These are phyloP conservation scores for Yponomeuta cagnagella DNA, from an alignment of 2,888 invertebrate genomes.

Conservation along the genomic window DNA sequence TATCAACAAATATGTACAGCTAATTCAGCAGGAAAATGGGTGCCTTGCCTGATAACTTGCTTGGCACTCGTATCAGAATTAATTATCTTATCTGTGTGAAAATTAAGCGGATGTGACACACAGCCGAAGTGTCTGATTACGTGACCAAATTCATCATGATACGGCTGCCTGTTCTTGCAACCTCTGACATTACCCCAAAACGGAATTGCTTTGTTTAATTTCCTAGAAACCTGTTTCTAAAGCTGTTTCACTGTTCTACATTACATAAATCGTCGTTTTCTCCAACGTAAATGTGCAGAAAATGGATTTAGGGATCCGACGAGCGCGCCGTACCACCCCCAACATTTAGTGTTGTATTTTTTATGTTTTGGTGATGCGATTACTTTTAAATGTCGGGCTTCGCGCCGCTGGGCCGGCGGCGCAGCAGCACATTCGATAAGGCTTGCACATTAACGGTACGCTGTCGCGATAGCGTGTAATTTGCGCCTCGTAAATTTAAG, in stretches of 20 bases:
- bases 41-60: constrained; percentile 16
- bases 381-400: constrained; percentile 42
- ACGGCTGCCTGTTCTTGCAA: constrained; percentile 4
- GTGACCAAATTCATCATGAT: constrained; percentile 56
- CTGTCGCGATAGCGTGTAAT: constrained; percentile 73
- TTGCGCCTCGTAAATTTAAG: constrained; percentile 75
- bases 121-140: constrained; percentile 47
- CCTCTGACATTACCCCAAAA: constrained; percentile 1
- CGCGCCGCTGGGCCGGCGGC: constrained; percentile 29
- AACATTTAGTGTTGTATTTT: constrained; percentile 34
- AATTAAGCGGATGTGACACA: constrained; percentile 54
- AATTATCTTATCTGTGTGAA: constrained; percentile 60
- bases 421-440: constrained; percentile 60
- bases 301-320: constrained; percentile 17
- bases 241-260: constrained; percentile 14
- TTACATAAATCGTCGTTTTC: constrained; percentile 17
- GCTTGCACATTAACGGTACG: constrained; percentile 67
- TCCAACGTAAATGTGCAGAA: constrained; percentile 17
- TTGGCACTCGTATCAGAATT: constrained; percentile 36
- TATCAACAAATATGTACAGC: not conserved
- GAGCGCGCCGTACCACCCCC: constrained; percentile 26
- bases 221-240: constrained; percentile 12
- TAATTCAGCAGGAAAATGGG: constrained; percentile 2
- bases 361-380: constrained; percentile 48
- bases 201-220: constrained; percentile 9